Evolutionary conservation across 1,140 invertebrate genomes (phyloP), one percentile per base, ranked within the genome.

Genomic region (Macrocentrus cingulum): DNA sequence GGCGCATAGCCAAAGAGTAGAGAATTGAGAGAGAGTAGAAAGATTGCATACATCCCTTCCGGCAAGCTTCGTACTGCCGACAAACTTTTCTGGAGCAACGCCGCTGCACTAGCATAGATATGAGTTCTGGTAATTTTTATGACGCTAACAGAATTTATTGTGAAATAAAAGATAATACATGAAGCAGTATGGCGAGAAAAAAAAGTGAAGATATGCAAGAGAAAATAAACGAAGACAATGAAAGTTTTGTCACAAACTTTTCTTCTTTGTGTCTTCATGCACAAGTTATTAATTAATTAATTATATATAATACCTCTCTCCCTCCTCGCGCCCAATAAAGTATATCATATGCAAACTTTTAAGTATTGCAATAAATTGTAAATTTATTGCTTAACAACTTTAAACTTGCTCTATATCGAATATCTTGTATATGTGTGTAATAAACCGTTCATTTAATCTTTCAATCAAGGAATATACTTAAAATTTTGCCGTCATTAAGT

Each of bases 111-210:
- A n/a, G 1, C 15, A 7, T n/a, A 18, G 46, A 34, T 51, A 51
- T 50, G 22, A 51, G 34, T 51, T 39, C 32, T 20, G 11, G 49
- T 51, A 51, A 37, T 51, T 51, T 51, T 51, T 51, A 51, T 11
- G 32, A 51, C 19, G 49, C 19, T 19, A 51, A n/a, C 19, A 16
- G 9, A 37, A 37, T 51, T 51, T 37, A 22, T 22, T 51, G 18
- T 34, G n/a, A 49, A 34, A 13, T 34, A 34, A 34, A 32, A 23
- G 25, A 46, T 2, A 46, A 23, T 29, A 9, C 25, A 18, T 44
- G 19, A n/a, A n/a, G n/a, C 16, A 7, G 3, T n/a, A 48, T 11
- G 20, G 3, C 13, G 9, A 48, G 20, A 23, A 48, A 23, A 25
- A 11, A 48, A 23, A 25, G 9, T 25, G 22, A 23, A 45, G n/a